Evolutionary conservation across 2,113 vertebrate species (phyloP), one percentile per base, ranked within the genome.

Genomic region (Rousettus leschenaultii): DNA sequence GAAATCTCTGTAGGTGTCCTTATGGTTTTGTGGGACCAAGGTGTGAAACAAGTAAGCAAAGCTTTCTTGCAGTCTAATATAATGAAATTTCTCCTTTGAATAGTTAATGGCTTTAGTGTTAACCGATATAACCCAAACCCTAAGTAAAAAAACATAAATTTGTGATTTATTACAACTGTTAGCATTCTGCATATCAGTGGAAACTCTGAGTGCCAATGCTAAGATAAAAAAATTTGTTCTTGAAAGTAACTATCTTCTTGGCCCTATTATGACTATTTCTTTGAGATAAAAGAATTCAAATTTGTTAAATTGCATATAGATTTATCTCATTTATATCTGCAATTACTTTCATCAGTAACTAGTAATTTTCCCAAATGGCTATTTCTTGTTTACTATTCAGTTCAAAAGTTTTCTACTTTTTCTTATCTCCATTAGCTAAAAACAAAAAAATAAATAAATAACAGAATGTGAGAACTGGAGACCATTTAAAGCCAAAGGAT

Each of bases 21-120:
- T 99, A 99, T 5, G 99, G 99, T 86, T 99, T 99, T 96, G 98
- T 99, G 94, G 99, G 99, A 96, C 99, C 99, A 57, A 98, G 98
- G 95, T 99, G 99, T 98, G 99, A 99, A 97, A 99, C 99, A 98
- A 99, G 99, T 99, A 98, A 99, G 99, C 74, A 86, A 83, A 83
- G 4, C 19, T 86, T n/a, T 82, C n/a, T 40, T 63, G 15, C 3
- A n/a, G 1, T 38, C 40, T 63, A 35, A 48, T 43, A 14, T 35
- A 66, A 28, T 66, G n/a, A 63, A 92, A 40, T 11, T 13, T 33
- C 40, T 79, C 16, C 24, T 71, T 82, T 43, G 26, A 43, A 26
- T 13, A 79, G 45, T 4, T 87, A 24, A 40, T 92, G 38, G 6
- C 4, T 68, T 75, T 87, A 26, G 6, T 30, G 19, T 9, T 88